Base-by-base conservation (phyloP, 2,113 vertebrate species). In the Rostratula benghalensis region DNA sequence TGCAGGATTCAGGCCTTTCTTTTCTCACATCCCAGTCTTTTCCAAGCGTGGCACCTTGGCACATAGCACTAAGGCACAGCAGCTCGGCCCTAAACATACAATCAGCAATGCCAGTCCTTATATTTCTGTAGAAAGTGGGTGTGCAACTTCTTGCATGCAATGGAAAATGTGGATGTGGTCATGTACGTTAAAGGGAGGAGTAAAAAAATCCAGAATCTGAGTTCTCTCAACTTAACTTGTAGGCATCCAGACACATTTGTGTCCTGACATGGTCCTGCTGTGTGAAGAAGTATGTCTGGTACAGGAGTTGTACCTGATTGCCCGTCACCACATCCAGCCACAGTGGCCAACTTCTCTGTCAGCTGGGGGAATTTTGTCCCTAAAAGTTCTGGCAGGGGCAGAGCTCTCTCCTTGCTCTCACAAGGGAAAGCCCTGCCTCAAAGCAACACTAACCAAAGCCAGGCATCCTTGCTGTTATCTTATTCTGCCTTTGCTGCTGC, bases 261-360 rank as follows among this genome's bases (percentile, higher is more conserved):
- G 43, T 27, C 35, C 71, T 35, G 31, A 50, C 0, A 0, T 3
- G 10, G 33, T 79, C 23, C 24, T 43, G 20, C 45, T n/a, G 3
- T 21, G 45, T 76, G 50, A 27, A 50, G 46, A 76, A 11, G 11
- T 20, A 22, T 3, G 0, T 20, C 60, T 31, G 13, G 65, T 41
- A 41, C 39, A 68, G 30, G n/a, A 77, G 27, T 3, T 31, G 83
- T 21, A 33, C n/a, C n/a, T 71, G 46, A 33, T 31, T 65, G 45
- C 68, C n/a, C 0, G 0, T 43, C 54, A 30, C 2, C 30, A 48
- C 65, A 65, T 33, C 65, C 60, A 82, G 30, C 13, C 46, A 37
- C 25, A 28, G 3, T 13, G 23, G 46, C 46, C 27, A 22, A 14
- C 37, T 78, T n/a, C 60, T 48, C n/a, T 45, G 2, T 39, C 12